Evolutionary conservation across 2,797 vertebrate species (phyloP), one percentile per base, ranked within the genome.

Genomic region (Allobates femoralis): DNA sequence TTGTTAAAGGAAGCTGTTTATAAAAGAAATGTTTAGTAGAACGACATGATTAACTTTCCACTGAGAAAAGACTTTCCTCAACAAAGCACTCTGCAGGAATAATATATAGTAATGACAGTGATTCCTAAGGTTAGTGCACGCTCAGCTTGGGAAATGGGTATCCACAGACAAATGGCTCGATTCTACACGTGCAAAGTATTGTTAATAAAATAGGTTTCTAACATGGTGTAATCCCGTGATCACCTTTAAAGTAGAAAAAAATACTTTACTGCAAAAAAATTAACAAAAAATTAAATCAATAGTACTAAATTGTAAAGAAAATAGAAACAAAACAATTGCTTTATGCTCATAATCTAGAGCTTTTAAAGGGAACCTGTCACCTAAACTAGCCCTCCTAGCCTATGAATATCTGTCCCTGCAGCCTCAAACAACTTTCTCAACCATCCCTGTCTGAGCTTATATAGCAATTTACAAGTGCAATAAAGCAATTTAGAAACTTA

Each of bases 1-100:
- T 90, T 91, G 84, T 88, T 91, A 88, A 91, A 88, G 78, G 82
- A 91, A 90, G 88, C 67, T 87, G 76, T 90, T 88, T 85, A 78
- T 81, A 85, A 84, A 85, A 89, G 90, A 86, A 89, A 84, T 0
- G 77, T 88, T 84, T 85, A 76, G 77, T 56, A 66, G 73, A 81
- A 88, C 32, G 67, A 84, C 86, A 88, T 85, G 86, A 85, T 88
- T 88, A 85, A 88, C 86, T 84, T 84, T 84, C 86, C 78, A 76
- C 83, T 67, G 77, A 88, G 86, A 83, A 84, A 88, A 88, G 67
- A 85, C 30, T 26, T 74, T 71, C 84, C 66, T 50, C 26, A 89
- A 90, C 81, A 87, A 89, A 76, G 79, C 82, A 75, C 67, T 90
- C 86, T 85, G 85, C 86, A 71, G 85, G 16, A 73, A 71, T 37